Percentiles rank a stretch among this genome's conserved stretches.
phyloP scores from a whole-genome alignment of 1,140 invertebrate species.

The Drosophila truncata region DNA sequence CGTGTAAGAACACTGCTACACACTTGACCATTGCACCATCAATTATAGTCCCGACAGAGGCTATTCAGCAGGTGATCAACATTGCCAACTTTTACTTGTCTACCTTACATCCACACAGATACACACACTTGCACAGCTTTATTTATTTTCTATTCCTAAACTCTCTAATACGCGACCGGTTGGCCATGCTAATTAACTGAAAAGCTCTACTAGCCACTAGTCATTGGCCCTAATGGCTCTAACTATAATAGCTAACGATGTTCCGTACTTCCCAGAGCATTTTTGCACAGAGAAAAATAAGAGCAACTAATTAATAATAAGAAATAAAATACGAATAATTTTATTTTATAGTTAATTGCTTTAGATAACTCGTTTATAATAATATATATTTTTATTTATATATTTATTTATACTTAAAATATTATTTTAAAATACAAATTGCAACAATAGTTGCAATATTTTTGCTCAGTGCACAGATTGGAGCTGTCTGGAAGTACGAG shows the following conservation, averaged over 20 bases:
- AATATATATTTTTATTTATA: too few species aligned
- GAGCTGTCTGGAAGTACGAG: neutral
- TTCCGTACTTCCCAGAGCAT: constrained; percentile 13
- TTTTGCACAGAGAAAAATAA: constrained; percentile 5
- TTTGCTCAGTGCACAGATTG: constrained; percentile 1
- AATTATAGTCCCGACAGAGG: neutral
- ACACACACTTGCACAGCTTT: constrained; percentile 11
- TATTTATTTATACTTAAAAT: too few species aligned
- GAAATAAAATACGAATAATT: too few species aligned
- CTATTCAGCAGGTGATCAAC: constrained; percentile 21
- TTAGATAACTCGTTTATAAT: too few species aligned
- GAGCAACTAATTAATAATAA: neutral
- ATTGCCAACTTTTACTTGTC: constrained; percentile 31
- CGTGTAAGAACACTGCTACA: constrained; percentile 7
- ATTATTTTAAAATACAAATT: too few species aligned
- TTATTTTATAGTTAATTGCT: too few species aligned
- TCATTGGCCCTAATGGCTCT: constrained; percentile 39
- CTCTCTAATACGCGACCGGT: constrained; percentile 50
- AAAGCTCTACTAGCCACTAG: constrained; percentile 29
- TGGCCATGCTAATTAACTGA: constrained; percentile 49
- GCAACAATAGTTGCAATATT: too few species aligned
- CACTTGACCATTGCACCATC: constrained; percentile 26
- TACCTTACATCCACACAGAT: constrained; percentile 3
- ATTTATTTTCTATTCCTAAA: constrained; percentile 37
- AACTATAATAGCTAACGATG: constrained; percentile 34